Base-by-base conservation (phyloP, 2,888 invertebrate genomes). In the Coelopa pilipes region DNA sequence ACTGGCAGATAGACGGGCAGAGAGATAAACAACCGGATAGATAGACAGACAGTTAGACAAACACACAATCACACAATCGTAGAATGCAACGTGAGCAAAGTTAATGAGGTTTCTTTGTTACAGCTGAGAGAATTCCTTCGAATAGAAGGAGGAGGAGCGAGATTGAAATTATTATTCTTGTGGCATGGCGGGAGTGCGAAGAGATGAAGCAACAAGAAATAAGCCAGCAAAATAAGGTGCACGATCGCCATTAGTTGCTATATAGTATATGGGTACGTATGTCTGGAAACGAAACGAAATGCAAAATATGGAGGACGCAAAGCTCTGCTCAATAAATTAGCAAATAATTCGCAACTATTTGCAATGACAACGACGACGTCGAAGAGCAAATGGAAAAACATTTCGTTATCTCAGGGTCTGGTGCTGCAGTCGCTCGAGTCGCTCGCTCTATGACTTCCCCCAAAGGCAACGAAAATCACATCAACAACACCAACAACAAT, bases 311-410 rank as follows among this genome's bases (percentile, higher is more conserved):
- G 34, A 34, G 49, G 49, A 67, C 17, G 17, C 45, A 71, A 63
- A 50, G 15, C 63, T 71, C 49, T 73, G 60, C 62, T 68, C 34
- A 62, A 50, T 21, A 73, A 68, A 73, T 73, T 68, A 60, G 62
- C 53, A 73, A 72, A 72, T 72, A 72, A 65, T 72, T 66, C 59
- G 59, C 53, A 63, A 71, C 50, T 45, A 63, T 63, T 62, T 71
- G 15, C 9, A 12, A 63, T 34, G 34, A 34, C 34, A 63, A n/a
- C 9, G 34, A 34, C 34, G 63, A 63, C 34, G 17, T 45, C 24
- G 63, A 63, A 63, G 34, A 34, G 34, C 34, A 34, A 34, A 34
- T 34, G 34, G 34, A 34, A 34, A 34, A 34, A 34, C 34, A 34
- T 34, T 49, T 66, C 34, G 49, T 66, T 66, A 47, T 66, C 65